Evolutionary conservation across 1,140 invertebrate species (phyloP).

Genomic region (Drosophila repleta): DNA sequence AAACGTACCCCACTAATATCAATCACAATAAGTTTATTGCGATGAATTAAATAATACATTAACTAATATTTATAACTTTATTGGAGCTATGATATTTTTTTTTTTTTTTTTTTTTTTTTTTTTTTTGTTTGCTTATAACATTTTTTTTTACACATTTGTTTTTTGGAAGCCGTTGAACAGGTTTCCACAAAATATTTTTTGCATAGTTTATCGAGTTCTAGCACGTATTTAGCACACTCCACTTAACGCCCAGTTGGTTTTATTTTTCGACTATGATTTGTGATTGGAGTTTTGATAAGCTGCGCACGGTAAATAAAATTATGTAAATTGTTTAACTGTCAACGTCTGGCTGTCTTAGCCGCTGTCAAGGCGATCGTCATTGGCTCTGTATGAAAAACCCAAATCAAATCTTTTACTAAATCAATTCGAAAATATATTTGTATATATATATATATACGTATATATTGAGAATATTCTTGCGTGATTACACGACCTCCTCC

Average conservation of each 20-base stretch:
- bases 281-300: constrained; percentile 43
- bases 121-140: not conserved
- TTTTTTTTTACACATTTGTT: not conserved
- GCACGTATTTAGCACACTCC: constrained; percentile 61
- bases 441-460: constrained; percentile 13
- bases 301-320: constrained; percentile 33
- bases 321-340: constrained; percentile 56
- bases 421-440: not conserved
- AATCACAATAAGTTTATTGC: constrained; percentile 18
- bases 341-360: constrained; percentile 46
- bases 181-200: constrained; percentile 39
- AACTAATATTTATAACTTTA: not conserved
- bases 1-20: constrained; percentile 43
- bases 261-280: too few relatives aligned
- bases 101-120: not conserved
- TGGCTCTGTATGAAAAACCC: constrained; percentile 15
- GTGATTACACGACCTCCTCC: constrained; percentile 30
- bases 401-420: constrained; percentile 15
- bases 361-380: constrained; percentile 51
- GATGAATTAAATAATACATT: not conserved
- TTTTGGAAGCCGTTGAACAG: constrained; percentile 39
- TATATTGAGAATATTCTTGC: constrained; percentile 22
- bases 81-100: not conserved
- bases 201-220: constrained; percentile 41
- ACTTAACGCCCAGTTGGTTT: constrained; percentile 50